phyloP scores from a whole-genome alignment of 2,113 vertebrate genomes.

The Zosterops pallidus region DNA sequence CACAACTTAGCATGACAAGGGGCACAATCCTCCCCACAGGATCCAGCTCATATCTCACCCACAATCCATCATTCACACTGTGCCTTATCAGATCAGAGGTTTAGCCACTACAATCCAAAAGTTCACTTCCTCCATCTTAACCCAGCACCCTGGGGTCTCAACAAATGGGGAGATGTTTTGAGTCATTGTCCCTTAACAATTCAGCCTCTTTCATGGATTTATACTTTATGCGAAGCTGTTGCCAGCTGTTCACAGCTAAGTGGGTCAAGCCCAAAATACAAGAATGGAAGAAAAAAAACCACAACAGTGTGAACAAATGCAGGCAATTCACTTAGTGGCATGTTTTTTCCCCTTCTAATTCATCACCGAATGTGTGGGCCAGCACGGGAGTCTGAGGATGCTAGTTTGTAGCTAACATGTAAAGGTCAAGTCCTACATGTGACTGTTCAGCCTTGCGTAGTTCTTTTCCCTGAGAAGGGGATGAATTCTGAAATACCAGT shows the following conservation, averaged over 20 bases:
- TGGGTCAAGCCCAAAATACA: background rate
- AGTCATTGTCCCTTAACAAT: background rate
- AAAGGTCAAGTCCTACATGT: background rate
- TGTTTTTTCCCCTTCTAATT: background rate
- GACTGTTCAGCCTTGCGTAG: background rate
- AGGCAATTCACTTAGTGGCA: background rate
- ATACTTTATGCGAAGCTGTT: background rate
- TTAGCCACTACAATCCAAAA: background rate
- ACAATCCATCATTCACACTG: background rate
- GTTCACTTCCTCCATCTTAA: background rate
- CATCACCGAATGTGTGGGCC: background rate
- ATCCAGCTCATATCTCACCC: background rate
- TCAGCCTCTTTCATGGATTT: background rate
- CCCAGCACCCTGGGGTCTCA: background rate
- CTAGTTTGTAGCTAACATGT: background rate
- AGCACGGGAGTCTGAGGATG: background rate
- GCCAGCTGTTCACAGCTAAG: constrained; percentile 21
- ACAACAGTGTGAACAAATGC: background rate
- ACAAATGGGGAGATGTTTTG: background rate
- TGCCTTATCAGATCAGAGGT: background rate
- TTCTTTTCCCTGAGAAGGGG: background rate
- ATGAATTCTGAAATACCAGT: background rate
- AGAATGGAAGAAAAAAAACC: background rate
- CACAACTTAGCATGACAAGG: background rate
- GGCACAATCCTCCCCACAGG: background rate